Conservation (phyloP, 1,140 invertebrate genomes). For the Druon quercuslanigerum region DNA sequence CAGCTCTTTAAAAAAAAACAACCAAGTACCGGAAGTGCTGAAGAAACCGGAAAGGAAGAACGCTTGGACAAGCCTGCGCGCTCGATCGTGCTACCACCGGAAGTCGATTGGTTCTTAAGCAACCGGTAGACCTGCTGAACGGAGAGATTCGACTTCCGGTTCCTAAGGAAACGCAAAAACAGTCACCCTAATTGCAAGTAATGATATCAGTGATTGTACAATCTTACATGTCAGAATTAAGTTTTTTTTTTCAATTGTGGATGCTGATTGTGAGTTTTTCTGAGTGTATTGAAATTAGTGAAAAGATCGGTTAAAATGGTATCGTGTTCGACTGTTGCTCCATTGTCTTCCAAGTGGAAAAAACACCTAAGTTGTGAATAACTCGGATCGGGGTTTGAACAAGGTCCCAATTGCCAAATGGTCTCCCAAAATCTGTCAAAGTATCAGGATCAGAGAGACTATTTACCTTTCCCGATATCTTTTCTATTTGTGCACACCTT, state of each 20-base stretch:
- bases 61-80: not conserved
- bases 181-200: not conserved
- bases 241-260: too few relatives aligned
- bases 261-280: too few relatives aligned
- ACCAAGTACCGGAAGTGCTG: conserved; percentile 17
- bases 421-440: conserved; percentile 30
- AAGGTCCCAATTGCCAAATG: conserved; percentile 46
- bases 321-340: too few relatives aligned
- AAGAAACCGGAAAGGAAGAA: conserved; percentile 16
- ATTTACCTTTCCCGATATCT: conserved; percentile 31
- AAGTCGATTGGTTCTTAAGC: not conserved
- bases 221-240: too few relatives aligned
- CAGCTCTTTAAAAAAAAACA: not conserved
- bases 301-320: too few relatives aligned
- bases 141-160: not conserved
- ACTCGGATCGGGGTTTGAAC: not conserved
- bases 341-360: too few relatives aligned
- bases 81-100: conserved; percentile 9
- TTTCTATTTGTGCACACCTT: not conserved
- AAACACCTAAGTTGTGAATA: not conserved
- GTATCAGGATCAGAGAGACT: not conserved
- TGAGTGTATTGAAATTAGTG: too few relatives aligned
- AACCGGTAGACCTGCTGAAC: not conserved
- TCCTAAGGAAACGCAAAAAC: not conserved
- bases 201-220: too few relatives aligned